Conservation (phyloP, 2,888 invertebrate species). For the Catonia carolina region DNA sequence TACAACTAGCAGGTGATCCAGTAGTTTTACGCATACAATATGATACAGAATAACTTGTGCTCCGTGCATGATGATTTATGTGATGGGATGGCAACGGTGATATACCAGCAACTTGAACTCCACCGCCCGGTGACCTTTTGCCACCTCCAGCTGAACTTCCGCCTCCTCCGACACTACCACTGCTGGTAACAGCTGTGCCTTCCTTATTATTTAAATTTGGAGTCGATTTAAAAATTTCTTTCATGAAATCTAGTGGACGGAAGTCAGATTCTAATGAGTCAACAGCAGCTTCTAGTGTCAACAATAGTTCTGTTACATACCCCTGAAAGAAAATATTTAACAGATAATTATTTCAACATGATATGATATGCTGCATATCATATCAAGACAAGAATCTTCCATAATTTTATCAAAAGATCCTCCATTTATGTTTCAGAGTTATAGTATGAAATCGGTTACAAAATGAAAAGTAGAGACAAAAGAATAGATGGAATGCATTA, state of each 20-base stretch:
- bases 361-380: neutral
- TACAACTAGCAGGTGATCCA: slow-evolving; percentile 48
- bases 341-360: neutral
- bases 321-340: slow-evolving; percentile 57
- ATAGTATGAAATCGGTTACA: neutral
- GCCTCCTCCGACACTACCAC: slow-evolving; percentile 49
- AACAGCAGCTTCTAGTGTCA: slow-evolving; percentile 92
- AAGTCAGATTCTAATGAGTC: slow-evolving; percentile 90
- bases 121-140: slow-evolving; percentile 45
- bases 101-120: slow-evolving; percentile 45
- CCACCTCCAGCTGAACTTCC: slow-evolving; percentile 23
- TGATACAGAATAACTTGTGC: slow-evolving; percentile 88
- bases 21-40: slow-evolving; percentile 71
- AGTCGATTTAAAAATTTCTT: slow-evolving; percentile 93
- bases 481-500: too few species aligned
- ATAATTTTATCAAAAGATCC: neutral
- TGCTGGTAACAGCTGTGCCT: slow-evolving; percentile 39
- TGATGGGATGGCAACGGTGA: slow-evolving; percentile 35
- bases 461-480: too few species aligned
- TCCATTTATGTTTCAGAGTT: neutral
- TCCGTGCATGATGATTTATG: slow-evolving; percentile 68
- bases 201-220: slow-evolving; percentile 91
- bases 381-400: neutral
- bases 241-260: slow-evolving; percentile 84
- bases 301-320: slow-evolving; percentile 93